phyloP scores from a whole-genome alignment of 2,888 invertebrate species.

The Thera britannica region DNA sequence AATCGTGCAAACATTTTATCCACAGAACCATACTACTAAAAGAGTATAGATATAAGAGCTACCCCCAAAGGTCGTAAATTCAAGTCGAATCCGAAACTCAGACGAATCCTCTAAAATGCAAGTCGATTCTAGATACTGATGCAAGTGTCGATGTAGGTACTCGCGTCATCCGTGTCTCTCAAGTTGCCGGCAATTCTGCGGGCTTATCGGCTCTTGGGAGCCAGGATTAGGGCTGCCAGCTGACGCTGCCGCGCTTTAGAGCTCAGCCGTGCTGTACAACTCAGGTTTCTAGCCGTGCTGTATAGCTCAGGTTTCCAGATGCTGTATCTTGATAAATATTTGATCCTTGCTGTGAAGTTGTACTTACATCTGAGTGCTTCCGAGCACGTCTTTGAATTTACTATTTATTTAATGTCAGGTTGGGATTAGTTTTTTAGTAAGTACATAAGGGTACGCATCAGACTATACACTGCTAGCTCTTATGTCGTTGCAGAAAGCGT shows the following conservation, averaged over 20 bases:
- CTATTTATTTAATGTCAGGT: background rate
- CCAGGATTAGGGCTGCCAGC: slow-evolving; percentile 43
- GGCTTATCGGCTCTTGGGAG: slow-evolving; percentile 55
- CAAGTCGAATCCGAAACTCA: slow-evolving; percentile 5
- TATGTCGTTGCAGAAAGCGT: too few species aligned
- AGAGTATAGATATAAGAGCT: background rate
- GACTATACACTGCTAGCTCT: too few species aligned
- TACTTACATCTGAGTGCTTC: background rate
- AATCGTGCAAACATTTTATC: background rate
- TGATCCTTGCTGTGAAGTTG: slow-evolving; percentile 3
- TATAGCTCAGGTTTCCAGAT: background rate
- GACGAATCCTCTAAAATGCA: slow-evolving; percentile 8
- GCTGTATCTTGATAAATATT: slow-evolving; percentile 19
- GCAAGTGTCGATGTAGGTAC: slow-evolving; percentile 28
- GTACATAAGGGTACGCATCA: too few species aligned
- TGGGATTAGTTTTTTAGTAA: too few species aligned
- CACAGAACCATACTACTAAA: background rate
- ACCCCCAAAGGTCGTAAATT: background rate
- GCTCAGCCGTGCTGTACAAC: background rate
- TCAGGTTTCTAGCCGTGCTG: background rate
- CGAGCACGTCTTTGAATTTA: background rate
- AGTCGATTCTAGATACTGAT: slow-evolving; percentile 5
- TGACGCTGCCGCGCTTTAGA: slow-evolving; percentile 7
- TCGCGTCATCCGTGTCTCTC: slow-evolving; percentile 43
- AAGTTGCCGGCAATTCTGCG: slow-evolving; percentile 55